Conservation (phyloP, 2,797 vertebrate genomes). For the Tauraco hartlaubi region DNA sequence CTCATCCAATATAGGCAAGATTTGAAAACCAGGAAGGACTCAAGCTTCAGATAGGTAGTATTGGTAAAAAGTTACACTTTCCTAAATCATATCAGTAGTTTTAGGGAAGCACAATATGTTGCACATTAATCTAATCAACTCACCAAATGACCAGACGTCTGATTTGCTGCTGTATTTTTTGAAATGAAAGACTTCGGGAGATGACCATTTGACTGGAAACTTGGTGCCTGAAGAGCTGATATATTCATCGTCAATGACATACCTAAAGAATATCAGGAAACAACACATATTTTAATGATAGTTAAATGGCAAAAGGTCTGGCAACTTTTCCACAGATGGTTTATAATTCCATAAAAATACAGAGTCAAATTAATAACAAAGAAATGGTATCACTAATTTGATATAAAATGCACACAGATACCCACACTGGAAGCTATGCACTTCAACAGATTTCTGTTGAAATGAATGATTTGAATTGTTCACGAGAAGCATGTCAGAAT, state of each 20-base stretch:
- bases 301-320: neutral
- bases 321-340: neutral
- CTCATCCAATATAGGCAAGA: neutral
- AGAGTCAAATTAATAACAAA: neutral
- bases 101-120: neutral
- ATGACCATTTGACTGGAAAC: slow-evolving; percentile 93
- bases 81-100: neutral
- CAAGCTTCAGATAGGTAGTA: neutral
- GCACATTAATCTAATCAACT: slow-evolving; percentile 25
- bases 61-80: neutral
- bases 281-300: neutral
- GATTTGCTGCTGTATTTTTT: slow-evolving; percentile 93
- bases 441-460: neutral
- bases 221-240: slow-evolving; percentile 88
- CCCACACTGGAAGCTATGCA: neutral
- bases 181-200: slow-evolving; percentile 91
- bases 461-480: neutral
- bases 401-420: neutral
- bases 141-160: slow-evolving; percentile 93
- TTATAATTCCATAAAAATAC: neutral
- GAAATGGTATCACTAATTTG: neutral
- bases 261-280: slow-evolving; percentile 73
- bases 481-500: neutral
- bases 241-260: slow-evolving; percentile 90
- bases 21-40: neutral